Base-by-base conservation (phyloP, 92 coral and sea anemone species). In the Plumapathes pennacea region DNA sequence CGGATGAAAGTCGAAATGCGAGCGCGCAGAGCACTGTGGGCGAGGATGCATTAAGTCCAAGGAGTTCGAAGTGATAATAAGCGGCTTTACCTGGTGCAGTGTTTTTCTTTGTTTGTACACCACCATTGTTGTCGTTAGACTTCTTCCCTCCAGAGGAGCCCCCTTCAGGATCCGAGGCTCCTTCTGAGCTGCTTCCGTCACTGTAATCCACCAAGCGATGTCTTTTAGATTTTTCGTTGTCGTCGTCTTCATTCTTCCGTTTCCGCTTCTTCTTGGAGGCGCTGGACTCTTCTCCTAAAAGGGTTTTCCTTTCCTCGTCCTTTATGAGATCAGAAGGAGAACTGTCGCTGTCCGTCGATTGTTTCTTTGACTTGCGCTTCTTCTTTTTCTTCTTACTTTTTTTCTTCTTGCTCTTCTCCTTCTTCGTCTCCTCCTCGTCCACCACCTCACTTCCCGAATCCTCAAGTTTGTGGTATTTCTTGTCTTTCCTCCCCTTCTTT, bases 161-260 rank as follows among this genome's bases (percentile, higher is more conserved):
- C 10, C 41, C 0, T 11, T 34, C 60, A 12, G 51, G 74, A 39
- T 69, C 70, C 36, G 38, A 32, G 27, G 18, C 25, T 17, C 62
- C 28, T 1, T 57, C 64, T 21, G 74, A 64, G 31, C 88, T 79
- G 46, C 84, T 89, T 19, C 73, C 78, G 34, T 62, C 76, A 27
- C 82, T 70, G 23, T 79, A 69, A 36, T 78, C 83, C 27, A 85
- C 82, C 11, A 79, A 54, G 6, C 80, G 81, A 10, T 39, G 74
- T 40, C 77, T 77, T 32, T 71, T 85, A 11, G 46, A 25, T 31
- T 23, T 46, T 5, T 46, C 77, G 5, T 43, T 64, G 11, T 53
- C 74, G 22, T 46, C 63, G 14, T 62, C 43, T 30, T 46, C 64
- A 8, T 79, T 57, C 30, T 39, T 56, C 42, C 22, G 63, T 54